These are phyloP conservation scores for Anguilla rostrata DNA, from an alignment of 2,113 vertebrate species.

Conservation along the genomic window DNA sequence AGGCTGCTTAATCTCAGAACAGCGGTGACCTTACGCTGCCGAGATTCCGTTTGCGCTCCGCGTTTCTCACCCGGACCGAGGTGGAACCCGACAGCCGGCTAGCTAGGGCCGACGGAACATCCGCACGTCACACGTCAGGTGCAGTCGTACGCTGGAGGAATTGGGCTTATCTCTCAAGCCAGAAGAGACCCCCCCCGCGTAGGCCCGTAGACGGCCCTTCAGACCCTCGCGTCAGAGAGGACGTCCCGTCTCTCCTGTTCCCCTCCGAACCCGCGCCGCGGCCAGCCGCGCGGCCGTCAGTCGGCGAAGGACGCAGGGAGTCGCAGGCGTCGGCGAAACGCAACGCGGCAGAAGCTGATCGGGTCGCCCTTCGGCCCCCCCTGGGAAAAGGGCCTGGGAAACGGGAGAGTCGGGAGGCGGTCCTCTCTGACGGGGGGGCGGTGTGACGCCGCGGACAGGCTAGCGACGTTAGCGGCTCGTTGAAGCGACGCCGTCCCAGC, in stretches of 20 bases:
- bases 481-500: conserved; percentile 35
- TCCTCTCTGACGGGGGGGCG: conserved; percentile 13
- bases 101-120: background rate
- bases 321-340: too few relatives aligned
- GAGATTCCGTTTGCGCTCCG: background rate
- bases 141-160: background rate
- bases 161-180: background rate
- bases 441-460: conserved; percentile 18
- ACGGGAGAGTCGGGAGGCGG: conserved; percentile 29
- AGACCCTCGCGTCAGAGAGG: conserved; percentile 35
- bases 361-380: conserved; percentile 25
- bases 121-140: background rate
- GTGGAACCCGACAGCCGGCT: background rate
- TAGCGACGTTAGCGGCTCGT: conserved; percentile 18
- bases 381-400: too few relatives aligned
- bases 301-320: too few relatives aligned
- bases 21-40: background rate
- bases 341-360: too few relatives aligned
- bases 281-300: too few relatives aligned
- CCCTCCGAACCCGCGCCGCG: conserved; percentile 34
- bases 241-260: conserved; percentile 34
- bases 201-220: conserved; percentile 48
- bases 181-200: conserved; percentile 1
- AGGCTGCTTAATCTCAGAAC: background rate
- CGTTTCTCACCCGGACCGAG: background rate